Base-by-base conservation (phyloP, 2,888 invertebrate genomes). In the Cylindroiulus punctatus region DNA sequence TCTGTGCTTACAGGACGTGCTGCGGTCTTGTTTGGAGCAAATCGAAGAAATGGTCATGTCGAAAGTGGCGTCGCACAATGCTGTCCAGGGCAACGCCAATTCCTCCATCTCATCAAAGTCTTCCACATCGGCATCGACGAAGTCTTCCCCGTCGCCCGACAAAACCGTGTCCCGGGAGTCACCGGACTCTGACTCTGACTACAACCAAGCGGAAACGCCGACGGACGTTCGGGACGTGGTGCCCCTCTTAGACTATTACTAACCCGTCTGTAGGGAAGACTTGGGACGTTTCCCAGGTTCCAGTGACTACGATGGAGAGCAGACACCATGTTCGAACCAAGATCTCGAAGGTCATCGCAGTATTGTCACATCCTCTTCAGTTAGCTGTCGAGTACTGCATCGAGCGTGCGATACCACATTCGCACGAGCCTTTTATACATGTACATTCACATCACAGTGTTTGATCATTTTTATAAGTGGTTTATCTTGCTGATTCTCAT, bases 11-110 rank as follows among this genome's bases (percentile, higher is more conserved):
- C 92, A 96, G 96, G 96, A 96, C 88, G 95, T 94, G 89, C 93
- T 96, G 81, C 93, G 94, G 89, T 94, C 94, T 86, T 96, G 96
- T 90, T 93, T 95, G 90, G 93, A 94, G 89, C 88, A 88, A 87
- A 88, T 89, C 86, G 88, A 89, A 87, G 85, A 85, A n/a, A 86
- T 88, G 87, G 90, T 89, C 84, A 86, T 91, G 91, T 92, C 92
- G 91, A 92, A 90, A 92, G 89, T 91, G 87, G 86, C 87, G 26
- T 76, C 76, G 14, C 26, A 76, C 14, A 76, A 76, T 12, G 86
- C 87, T 26, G 84, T 87, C 40, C 88, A 88, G 76, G 42, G 26
- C 30, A 76, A 76, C 76, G 76, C 30, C 30, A 30, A 76, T 30
- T 76, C 76, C 1, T 19, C 52, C 12, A 22, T 88, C 86, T 19